phyloP scores from a whole-genome alignment of 2,797 vertebrate genomes.

The Gallinago nigripennis region DNA sequence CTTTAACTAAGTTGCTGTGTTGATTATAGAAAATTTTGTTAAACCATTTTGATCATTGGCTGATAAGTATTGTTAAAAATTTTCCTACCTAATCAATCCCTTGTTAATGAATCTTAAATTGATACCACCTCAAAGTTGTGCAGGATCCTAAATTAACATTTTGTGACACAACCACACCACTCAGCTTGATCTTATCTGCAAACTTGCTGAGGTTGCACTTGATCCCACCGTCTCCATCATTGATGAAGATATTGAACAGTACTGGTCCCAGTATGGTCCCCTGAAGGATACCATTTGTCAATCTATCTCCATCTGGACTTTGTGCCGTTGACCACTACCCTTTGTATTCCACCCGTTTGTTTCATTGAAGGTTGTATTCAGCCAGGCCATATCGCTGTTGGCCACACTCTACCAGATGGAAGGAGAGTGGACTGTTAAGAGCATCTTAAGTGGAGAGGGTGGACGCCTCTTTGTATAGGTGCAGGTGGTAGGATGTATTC shows the following conservation, averaged over 20 bases:
- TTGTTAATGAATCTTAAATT: not conserved
- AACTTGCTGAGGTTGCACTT: not conserved
- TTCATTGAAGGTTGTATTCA: not conserved
- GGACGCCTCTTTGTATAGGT: not conserved
- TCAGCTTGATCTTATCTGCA: not conserved
- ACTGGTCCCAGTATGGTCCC: not conserved
- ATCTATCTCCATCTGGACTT: not conserved
- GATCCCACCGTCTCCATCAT: not conserved
- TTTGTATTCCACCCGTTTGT: accelerated
- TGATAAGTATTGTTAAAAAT: not conserved
- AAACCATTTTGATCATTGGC: not conserved
- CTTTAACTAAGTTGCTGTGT: not conserved
- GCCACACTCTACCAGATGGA: not conserved
- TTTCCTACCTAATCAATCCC: not conserved
- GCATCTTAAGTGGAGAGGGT: too few relatives aligned
- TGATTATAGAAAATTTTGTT: not conserved
- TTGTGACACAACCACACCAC: accelerated
- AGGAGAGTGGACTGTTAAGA: not conserved
- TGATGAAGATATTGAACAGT: not conserved
- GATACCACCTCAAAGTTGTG: not conserved
- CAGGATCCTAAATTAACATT: not conserved
- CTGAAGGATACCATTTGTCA: not conserved
- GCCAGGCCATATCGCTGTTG: accelerated
- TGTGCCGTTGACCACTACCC: not conserved
- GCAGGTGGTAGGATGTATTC: not conserved